Conservation (phyloP, 1,140 invertebrate species). For the Zaprionus vittiger region DNA sequence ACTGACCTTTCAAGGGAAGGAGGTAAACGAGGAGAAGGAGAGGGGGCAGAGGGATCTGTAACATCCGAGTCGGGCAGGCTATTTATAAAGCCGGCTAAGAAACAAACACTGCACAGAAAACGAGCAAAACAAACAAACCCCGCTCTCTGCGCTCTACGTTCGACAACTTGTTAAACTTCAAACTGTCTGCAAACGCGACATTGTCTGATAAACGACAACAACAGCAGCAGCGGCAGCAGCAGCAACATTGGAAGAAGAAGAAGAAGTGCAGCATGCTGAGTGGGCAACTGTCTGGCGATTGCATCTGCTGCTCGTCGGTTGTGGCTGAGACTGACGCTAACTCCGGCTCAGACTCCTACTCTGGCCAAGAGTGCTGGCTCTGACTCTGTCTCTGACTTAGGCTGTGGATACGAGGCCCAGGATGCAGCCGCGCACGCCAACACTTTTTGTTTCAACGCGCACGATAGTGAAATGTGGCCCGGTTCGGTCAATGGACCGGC, state of each 20-base stretch:
- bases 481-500: slow-evolving; percentile 36
- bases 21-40: background rate
- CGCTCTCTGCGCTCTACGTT: slow-evolving; percentile 41
- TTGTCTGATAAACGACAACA: slow-evolving; percentile 65
- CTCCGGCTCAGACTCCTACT: slow-evolving; percentile 20
- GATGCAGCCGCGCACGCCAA: slow-evolving; percentile 67
- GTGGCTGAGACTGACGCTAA: slow-evolving; percentile 17
- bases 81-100: slow-evolving; percentile 57
- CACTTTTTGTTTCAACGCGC: slow-evolving; percentile 73
- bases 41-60: slow-evolving; percentile 20
- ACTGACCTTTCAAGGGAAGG: background rate
- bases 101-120: slow-evolving; percentile 30
- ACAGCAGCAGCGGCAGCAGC: slow-evolving; percentile 27
- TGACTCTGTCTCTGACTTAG: slow-evolving; percentile 18
- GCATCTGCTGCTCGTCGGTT: slow-evolving; percentile 51
- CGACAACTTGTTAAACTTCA: slow-evolving; percentile 78
- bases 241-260: slow-evolving; percentile 9
- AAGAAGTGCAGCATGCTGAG: slow-evolving; percentile 53
- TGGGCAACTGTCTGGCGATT: slow-evolving; percentile 67
- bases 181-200: slow-evolving; percentile 75
- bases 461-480: slow-evolving; percentile 68
- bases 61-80: slow-evolving; percentile 40
- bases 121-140: slow-evolving; percentile 51
- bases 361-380: slow-evolving; percentile 5
- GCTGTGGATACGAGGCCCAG: slow-evolving; percentile 39